Evolutionary conservation across 1,140 invertebrate genomes (phyloP), one percentile per base, ranked within the genome.

Genomic region (Zaprionus ghesquierei): DNA sequence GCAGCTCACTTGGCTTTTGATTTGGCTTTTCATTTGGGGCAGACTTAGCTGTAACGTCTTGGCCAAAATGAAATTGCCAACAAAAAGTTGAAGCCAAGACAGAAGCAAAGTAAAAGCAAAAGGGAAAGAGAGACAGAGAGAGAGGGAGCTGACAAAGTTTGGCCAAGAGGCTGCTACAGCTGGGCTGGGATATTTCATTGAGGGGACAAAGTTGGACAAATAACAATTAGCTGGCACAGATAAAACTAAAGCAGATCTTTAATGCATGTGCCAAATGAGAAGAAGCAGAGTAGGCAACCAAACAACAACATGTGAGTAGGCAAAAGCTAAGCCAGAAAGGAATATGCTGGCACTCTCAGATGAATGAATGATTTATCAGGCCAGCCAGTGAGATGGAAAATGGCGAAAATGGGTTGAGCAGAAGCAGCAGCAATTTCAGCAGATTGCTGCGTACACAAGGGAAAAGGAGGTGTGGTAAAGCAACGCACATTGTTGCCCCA

Each of bases 191-290:
- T 22, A 46, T 22, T 22, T 46, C 38, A 59, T 59, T 59, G 29
- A 31, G 25, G 59, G 10, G 49, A 62, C 35, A 49, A 84, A 85
- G 56, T 85, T 86, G 56, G 56, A 12, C 78, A 69, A 72, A 80
- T 81, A 87, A 79, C 81, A 86, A 86, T 86, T 86, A 86, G 84
- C 71, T 38, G 62, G 54, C 46, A 54, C 58, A 65, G 25, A 53
- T 33, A 55, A 53, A 49, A 74, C 61, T 46, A 54, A 59, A 65
- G 65, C 50, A 80, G 60, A 82, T 73, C 73, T 73, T 25, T 53
- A 44, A 75, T 33, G 10, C 12, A 8, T 44, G 13, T 20, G 41
- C 13, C 23, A 29, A 51, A 23, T 15, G 38, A 31, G 27, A 23
- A 44, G 13, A 23, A n/a, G 9, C 0, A 44, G 8, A 41, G 20